phyloP scores from a whole-genome alignment of 2,888 invertebrate species.

The Pristionchus fissidentatus region DNA sequence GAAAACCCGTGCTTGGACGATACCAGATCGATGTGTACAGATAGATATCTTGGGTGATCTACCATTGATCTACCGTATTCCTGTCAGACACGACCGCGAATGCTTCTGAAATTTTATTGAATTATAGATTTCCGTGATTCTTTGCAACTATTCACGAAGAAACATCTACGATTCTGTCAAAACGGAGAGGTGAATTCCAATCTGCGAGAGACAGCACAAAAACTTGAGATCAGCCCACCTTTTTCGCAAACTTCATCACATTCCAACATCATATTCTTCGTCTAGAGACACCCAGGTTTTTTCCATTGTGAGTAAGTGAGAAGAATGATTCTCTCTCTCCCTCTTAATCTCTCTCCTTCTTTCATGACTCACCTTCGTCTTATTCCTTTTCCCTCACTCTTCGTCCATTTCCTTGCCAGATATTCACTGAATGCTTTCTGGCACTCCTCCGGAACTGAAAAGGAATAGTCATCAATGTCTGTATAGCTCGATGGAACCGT shows the following conservation, averaged over 20 bases:
- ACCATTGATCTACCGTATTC: neutral
- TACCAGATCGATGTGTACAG: neutral
- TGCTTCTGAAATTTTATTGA: constrained; percentile 29
- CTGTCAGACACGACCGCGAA: neutral
- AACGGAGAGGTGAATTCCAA: no score
- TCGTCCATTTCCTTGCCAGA: constrained; percentile 39
- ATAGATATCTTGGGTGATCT: constrained; percentile 4
- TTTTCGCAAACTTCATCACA: no score
- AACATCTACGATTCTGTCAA: no score
- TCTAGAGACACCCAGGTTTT: no score
- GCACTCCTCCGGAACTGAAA: constrained; percentile 43
- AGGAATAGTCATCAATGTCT: no score
- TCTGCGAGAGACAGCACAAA: no score
- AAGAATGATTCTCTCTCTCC: neutral
- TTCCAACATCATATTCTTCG: no score
- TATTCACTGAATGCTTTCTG: constrained; percentile 23
- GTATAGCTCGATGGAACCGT: no score
- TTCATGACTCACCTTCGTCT: constrained; percentile 1
- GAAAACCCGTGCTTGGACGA: constrained; percentile 20
- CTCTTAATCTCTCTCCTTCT: neutral
- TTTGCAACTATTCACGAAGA: no score
- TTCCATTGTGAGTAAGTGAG: no score
- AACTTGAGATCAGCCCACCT: no score
- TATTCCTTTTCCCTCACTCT: constrained; percentile 36
- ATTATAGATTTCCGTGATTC: no score